Base-by-base conservation (phyloP, 1,140 invertebrate genomes). In the Zaprionus lachaisei region DNA sequence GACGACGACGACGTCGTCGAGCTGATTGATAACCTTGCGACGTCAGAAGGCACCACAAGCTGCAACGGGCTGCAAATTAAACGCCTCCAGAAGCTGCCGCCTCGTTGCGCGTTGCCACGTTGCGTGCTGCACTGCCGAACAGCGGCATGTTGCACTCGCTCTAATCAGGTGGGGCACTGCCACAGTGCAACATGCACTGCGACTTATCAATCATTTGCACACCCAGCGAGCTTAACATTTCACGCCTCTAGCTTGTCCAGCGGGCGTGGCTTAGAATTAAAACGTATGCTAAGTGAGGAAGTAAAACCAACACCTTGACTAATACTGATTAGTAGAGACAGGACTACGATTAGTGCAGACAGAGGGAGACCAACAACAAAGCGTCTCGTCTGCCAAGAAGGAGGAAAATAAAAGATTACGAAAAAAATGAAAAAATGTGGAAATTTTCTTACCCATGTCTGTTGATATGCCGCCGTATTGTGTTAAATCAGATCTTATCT, bases 401-500 rank as follows among this genome's bases (percentile, higher is more conserved):
- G 22, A 22, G 60, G 61, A 65, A 54, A 66, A 20, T 31, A 63
- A 37, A 17, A 68, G 34, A 55, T 57, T 70, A 67, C 69, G 72
- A 68, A 57, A 69, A 68, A 79, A 81, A 76, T 57, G 62, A 68
- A 86, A 83, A 92, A 86, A 92, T 81, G 85, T 91, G 84, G 79
- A 92, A 92, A 84, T 91, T 81, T 92, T 91, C 91, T 92, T 92
- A 92, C 91, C 91, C 91, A 92, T 92, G 82, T 92, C 91, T 92
- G 91, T 90, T 92, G 91, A 92, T 92, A 92, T 92, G 85, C 91
- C 91, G 91, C 91, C 91, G 83, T 92, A 92, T 92, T 92, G 91
- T 92, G 91, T 92, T 91, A 92, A 92, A 92, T 92, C 91, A 84
- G 91, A 92, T 92, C 91, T 91, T 92, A 92, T 92, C 91, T 92